Evolutionary conservation across 2,113 vertebrate species (phyloP).

Genomic region (Marcusenius ussheri): DNA sequence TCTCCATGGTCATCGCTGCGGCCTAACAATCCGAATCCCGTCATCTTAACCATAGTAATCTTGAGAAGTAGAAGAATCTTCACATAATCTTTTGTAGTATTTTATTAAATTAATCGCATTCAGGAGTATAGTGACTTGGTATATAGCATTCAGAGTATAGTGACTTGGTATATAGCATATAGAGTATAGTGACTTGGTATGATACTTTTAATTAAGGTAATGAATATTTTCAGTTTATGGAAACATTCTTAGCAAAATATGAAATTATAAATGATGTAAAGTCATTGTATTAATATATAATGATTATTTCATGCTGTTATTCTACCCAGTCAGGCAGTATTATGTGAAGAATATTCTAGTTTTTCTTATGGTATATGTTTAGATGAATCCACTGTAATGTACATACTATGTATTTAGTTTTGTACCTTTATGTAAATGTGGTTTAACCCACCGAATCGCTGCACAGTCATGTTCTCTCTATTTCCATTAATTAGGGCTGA

Average conservation of each 20-base stretch:
- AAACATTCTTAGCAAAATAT: neutral
- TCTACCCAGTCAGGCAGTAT: neutral
- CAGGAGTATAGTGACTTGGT: neutral
- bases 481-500: neutral
- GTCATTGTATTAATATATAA: neutral
- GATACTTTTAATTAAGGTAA: neutral
- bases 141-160: neutral
- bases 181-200: neutral
- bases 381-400: neutral
- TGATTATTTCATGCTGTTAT: neutral
- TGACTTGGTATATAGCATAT: neutral
- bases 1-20: constrained; percentile 28
- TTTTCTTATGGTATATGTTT: neutral
- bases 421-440: neutral
- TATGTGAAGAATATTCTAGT: neutral
- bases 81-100: neutral
- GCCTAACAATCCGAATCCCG: constrained; percentile 41
- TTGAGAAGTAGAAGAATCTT: neutral
- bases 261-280: neutral
- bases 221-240: neutral
- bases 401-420: neutral
- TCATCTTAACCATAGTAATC: constrained; percentile 38
- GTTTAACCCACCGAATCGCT: neutral
- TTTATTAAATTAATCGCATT: neutral
- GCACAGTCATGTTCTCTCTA: neutral